Base-by-base conservation (phyloP, 2,113 vertebrate genomes). In the Puffinus mauretanicus region DNA sequence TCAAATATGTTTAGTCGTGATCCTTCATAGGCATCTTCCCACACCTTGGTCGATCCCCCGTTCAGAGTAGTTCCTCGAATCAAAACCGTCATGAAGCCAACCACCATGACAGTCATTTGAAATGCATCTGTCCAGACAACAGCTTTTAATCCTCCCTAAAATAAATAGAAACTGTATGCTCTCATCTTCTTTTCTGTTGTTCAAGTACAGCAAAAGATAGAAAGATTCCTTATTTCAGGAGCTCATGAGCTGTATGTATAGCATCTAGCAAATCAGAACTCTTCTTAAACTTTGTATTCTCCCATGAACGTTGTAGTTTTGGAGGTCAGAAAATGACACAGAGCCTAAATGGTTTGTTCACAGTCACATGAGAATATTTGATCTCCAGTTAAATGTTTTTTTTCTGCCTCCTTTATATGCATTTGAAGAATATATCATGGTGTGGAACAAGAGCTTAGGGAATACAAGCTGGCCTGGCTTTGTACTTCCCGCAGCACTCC, bases 81-180 rank as follows among this genome's bases (percentile, higher is more conserved):
- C 95, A 99, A 96, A 93, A 98, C 98, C 0, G 98, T 92, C 77
- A 99, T 62, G 36, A 99, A 99, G 79, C 98, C 98, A 94, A 79
- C 93, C 78, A 99, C 76, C 99, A 98, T 99, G 82, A 98, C 98
- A 65, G 98, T 47, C 98, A 99, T 98, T 98, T 99, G 98, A 98
- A 98, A 99, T 34, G 98, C 98, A 94, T 99, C 99, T 89, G 98
- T 98, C 99, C 98, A 99, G 90, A 99, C 99, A 70, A 98, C 98
- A 51, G 99, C 98, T 96, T 99, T 99, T 94, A 99, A 88, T 88
- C 99, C 98, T 92, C 98, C 98, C 98, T 98, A 86, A 64, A 96
- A 97, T 24, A 70, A 62, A 96, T 38, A 97, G 42, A 97, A 96
- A 61, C 38, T 21, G 2, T 29, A 13, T 34, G 32, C 5, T 38